Conservation (phyloP, 2,113 vertebrate genomes). For the Megatriorchis doriae region DNA sequence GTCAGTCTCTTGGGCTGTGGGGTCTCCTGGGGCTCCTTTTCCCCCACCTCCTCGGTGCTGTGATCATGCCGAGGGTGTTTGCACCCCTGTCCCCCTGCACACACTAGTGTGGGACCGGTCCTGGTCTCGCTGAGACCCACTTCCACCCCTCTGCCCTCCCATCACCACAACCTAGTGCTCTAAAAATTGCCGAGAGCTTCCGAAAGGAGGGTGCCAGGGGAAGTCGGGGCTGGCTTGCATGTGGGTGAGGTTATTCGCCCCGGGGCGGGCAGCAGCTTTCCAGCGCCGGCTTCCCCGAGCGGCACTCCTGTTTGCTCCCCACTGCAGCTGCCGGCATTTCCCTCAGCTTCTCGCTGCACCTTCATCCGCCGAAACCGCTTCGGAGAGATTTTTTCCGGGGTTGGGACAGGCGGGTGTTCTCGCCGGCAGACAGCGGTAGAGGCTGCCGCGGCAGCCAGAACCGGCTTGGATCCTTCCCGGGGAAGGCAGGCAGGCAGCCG, state of each 20-base stretch:
- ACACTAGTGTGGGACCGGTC: rapidly evolving
- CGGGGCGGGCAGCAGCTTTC: background rate
- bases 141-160: background rate
- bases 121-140: background rate
- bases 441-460: background rate
- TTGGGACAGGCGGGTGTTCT: background rate
- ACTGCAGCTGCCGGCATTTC: background rate
- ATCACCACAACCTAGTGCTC: background rate
- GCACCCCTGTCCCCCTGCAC: rapidly evolving
- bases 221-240: background rate
- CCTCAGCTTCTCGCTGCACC: background rate
- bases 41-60: rapidly evolving
- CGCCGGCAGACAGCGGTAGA: background rate
- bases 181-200: background rate
- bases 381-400: background rate
- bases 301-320: background rate
- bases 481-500: background rate
- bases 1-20: rapidly evolving
- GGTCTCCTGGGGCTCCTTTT: background rate
- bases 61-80: background rate
- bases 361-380: background rate
- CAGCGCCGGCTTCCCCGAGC: background rate
- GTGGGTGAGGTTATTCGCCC: background rate
- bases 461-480: background rate
- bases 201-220: background rate